phyloP scores from a whole-genome alignment of 2,888 invertebrate species.

The Rhynchonema sp. region DNA sequence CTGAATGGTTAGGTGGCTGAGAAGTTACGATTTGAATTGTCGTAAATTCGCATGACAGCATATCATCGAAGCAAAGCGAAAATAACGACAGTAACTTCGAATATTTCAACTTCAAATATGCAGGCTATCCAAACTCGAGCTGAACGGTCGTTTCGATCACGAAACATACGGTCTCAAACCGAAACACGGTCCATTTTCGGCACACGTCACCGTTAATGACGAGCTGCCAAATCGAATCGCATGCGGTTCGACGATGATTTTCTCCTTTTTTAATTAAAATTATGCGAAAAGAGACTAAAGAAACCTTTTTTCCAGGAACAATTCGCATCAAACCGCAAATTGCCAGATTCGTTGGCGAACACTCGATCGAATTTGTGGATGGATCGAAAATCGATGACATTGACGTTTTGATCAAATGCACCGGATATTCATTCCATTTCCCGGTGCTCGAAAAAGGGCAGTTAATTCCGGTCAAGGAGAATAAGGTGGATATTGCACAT shows the following conservation, averaged over 20 bases:
- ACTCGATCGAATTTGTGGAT: slow-evolving; percentile 12
- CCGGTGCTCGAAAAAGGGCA: slow-evolving; percentile 27
- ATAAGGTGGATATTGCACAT: too few species aligned
- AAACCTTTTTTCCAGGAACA: neutral
- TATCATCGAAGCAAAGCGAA: too few species aligned
- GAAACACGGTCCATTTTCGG: slow-evolving; percentile 23
- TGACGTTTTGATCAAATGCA: slow-evolving; percentile 27
- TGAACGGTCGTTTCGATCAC: slow-evolving; percentile 18
- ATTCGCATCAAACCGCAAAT: neutral
- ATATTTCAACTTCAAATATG: too few species aligned
- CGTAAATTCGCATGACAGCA: too few species aligned
- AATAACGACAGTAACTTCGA: too few species aligned
- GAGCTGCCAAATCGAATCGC: slow-evolving; percentile 30
- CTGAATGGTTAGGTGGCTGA: neutral
- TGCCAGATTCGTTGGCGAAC: neutral
- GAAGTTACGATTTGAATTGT: too few species aligned
- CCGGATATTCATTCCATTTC: slow-evolving; percentile 31
- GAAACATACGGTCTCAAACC: slow-evolving; percentile 24
- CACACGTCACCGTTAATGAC: slow-evolving; percentile 32
- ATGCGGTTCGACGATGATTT: slow-evolving; percentile 26
- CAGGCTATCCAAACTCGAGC: neutral
- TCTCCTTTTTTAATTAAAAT: too few species aligned
- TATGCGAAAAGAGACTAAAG: too few species aligned
- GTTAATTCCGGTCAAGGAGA: slow-evolving; percentile 17
- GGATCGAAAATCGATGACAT: slow-evolving; percentile 15